Base-by-base conservation (phyloP, 2,797 vertebrate genomes). In the Ficedula albicollis region DNA sequence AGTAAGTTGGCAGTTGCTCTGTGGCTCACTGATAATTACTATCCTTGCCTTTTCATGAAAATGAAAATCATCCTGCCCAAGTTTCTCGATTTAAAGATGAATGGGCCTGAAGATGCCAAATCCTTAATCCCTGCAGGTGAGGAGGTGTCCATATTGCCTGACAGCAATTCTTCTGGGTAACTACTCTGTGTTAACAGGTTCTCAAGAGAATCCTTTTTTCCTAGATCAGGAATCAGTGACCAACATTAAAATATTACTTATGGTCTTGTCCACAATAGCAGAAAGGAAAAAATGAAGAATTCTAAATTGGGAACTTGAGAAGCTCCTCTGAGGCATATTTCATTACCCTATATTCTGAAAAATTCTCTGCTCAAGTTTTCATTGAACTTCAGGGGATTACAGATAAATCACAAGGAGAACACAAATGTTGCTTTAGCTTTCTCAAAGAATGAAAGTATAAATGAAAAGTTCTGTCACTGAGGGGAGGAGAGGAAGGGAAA, bases 341-440 rank as follows among this genome's bases (percentile, higher is more conserved):
- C 87, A 89, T 92, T 85, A 85, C 66, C 29, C 34, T 87, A 68
- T 74, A 78, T 85, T 83, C 72, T 69, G 84, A 89, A 94, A 87
- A 78, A 64, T 41, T 79, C 55, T 88, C 67, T 94, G 56, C 32
- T 74, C 70, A 74, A 66, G 74, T 87, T 94, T 94, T 87, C 76
- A 76, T 91, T 88, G 87, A 93, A 84, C 51, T 92, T 95, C 52
- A 62, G 62, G 67, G 87, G 84, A 88, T 87, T 90, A 72, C 0
- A 0, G 68, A 78, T 91, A 94, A 94, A 91, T 94, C 82, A 84
- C 17, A 69, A 95, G 48, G 48, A 90, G 26, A 75, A 74, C 60
- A 80, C 58, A 87, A 91, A 90, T 44, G 74, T 80, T 87, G 84
- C 90, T 78, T 80, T 72, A 92, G 80, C 32, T 92, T 92, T 95